Evolutionary conservation across 2,888 invertebrate species (phyloP), one percentile per base, ranked within the genome.

Genomic region (Napeogenes inachia): DNA sequence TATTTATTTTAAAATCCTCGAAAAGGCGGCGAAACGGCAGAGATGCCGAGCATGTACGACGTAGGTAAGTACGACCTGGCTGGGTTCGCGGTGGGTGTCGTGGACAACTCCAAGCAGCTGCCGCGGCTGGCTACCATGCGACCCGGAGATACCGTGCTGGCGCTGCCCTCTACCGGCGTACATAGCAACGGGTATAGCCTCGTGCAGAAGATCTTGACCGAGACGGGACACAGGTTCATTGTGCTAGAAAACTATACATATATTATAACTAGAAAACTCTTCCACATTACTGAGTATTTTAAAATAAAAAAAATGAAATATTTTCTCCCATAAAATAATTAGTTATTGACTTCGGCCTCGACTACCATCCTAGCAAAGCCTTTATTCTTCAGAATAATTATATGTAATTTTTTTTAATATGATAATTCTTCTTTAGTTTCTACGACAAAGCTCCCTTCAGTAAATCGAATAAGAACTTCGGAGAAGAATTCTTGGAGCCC

Each of bases 181-280:
- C 99, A 99, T 78, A 98, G 98, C 78, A 98, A 98, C 76, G 99
- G 99, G 0, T 99, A 96, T 84, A 97, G 97, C 78, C 88, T 98
- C 54, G 95, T 99, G 57, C 92, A 98, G 73, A 94, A 94, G 76
- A 92, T 97, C 46, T 91, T 99, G 80, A 91, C 93, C 56, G 89
- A 93, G 56, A 87, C 92, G 0, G 93, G 93, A 0, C 86, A 94
- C 35, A 91, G 92, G 73, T 95, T 45, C 2, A 32, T 54, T 47
- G 6, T n/a, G 21, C 21, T 1, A 21, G 21, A 21, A 21, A 21
- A 21, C 21, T 21, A 21, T 21, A 47, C 2, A 32, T 2, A 10
- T n/a, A n/a, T n/a, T n/a, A n/a, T 12, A 54, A 45, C 3, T 50
- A 12, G 42, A 56, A 13, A 42, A 30, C 54, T 38, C 3, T 8